A percentile compares a stretch with the other conserved stretches of the same genome.
Conservation (phyloP, 2,888 invertebrate genomes). For the Patella caerulea region DNA sequence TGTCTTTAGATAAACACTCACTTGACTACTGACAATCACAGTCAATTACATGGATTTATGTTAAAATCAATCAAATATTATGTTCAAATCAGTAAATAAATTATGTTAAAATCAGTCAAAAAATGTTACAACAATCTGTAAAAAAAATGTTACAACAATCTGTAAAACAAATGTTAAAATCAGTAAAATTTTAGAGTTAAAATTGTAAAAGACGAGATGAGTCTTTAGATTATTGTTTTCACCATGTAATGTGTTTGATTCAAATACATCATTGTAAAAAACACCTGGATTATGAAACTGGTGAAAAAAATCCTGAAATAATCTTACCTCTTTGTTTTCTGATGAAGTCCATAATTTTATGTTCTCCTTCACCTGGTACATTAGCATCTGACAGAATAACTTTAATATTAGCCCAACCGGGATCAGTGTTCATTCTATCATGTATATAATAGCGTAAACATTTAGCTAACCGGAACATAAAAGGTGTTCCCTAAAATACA, state of each 20-base stretch:
- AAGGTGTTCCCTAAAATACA: slow-evolving; percentile 85
- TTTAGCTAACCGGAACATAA: slow-evolving; percentile 89
- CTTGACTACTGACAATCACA: too few relatives aligned
- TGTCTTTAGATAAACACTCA: too few relatives aligned
- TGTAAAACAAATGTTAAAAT: too few relatives aligned
- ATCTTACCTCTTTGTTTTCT: slow-evolving; percentile 87
- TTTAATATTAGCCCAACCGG: slow-evolving; percentile 94
- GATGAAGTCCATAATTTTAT: slow-evolving; percentile 99
- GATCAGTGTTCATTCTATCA: slow-evolving; percentile 90
- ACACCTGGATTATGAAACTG: neutral
- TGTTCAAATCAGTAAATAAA: too few relatives aligned
- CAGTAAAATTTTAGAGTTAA: too few relatives aligned
- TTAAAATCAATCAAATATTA: too few relatives aligned
- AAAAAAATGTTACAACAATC: too few relatives aligned
- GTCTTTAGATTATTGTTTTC: neutral
- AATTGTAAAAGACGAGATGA: neutral
- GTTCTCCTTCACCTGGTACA: slow-evolving; percentile 84
- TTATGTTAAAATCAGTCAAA: too few relatives aligned
- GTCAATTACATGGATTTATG: too few relatives aligned
- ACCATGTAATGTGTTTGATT: neutral
- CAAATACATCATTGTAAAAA: neutral
- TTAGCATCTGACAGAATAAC: slow-evolving; percentile 97
- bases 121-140: too few relatives aligned
- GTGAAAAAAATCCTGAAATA: neutral
- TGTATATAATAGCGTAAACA: slow-evolving; percentile 88